Conservation (phyloP, 2,113 vertebrate species). For the Cynocephalus volans region DNA sequence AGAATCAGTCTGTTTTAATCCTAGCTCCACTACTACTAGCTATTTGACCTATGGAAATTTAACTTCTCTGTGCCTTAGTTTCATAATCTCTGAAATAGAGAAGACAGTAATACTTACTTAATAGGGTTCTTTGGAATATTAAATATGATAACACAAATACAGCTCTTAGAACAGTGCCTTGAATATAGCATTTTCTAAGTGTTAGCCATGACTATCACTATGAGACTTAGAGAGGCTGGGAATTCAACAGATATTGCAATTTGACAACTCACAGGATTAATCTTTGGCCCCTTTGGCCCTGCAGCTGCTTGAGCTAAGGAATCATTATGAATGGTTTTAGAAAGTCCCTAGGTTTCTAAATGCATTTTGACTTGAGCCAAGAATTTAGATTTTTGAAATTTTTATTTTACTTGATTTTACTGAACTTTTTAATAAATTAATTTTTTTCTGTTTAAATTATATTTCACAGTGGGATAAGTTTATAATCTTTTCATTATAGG, state of each 20-base stretch:
- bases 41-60: neutral
- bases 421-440: neutral
- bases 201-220: neutral
- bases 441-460: slow-evolving; percentile 39
- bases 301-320: neutral
- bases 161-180: neutral
- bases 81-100: neutral
- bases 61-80: neutral
- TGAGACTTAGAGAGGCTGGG: neutral
- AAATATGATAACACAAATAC: neutral
- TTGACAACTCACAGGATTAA: neutral
- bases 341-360: slow-evolving; percentile 66
- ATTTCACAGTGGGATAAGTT: neutral
- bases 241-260: neutral
- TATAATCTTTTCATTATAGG: neutral
- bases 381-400: neutral
- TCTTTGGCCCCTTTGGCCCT: neutral
- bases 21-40: too few relatives aligned
- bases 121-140: neutral
- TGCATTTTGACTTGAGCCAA: neutral
- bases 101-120: neutral
- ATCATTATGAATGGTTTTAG: slow-evolving; percentile 44
- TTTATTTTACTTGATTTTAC: neutral
- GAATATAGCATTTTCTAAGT: neutral
- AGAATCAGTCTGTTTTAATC: neutral